Percentiles rank a stretch among this genome's conserved stretches.
phyloP scores from a whole-genome alignment of 2,797 vertebrate species.

The Cirrhinus molitorella region DNA sequence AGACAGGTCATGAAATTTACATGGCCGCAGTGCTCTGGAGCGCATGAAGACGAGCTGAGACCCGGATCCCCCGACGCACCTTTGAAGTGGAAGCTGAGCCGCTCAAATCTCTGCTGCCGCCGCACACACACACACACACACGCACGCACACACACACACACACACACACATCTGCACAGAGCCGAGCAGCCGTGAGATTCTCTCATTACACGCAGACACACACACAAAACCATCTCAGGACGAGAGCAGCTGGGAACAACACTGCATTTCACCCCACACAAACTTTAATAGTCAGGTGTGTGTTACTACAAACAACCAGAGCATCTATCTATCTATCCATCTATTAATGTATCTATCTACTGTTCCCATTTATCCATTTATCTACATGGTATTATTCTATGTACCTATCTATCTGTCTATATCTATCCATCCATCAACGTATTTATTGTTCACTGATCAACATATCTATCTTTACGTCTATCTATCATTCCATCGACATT shows the following conservation, averaged over 20 bases:
- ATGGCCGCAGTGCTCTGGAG: slow-evolving; percentile 65
- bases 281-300: neutral
- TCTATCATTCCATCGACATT: neutral
- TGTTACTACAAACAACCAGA: neutral
- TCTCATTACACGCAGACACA: slow-evolving; percentile 11
- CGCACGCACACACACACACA: slow-evolving; percentile 28
- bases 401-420: neutral
- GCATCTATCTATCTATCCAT: neutral
- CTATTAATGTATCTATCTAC: neutral
- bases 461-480: neutral
- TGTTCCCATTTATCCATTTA: no score
- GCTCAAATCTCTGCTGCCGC: slow-evolving; percentile 54
- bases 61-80: slow-evolving; percentile 67
- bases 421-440: neutral
- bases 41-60: slow-evolving; percentile 53
- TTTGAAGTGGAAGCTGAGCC: slow-evolving; percentile 72
- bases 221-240: neutral
- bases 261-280: slow-evolving; percentile 2
- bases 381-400: no score
- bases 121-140: slow-evolving; percentile 35
- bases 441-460: no score
- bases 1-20: slow-evolving; percentile 54
- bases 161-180: slow-evolving; percentile 46
- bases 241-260: neutral
- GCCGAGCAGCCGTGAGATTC: neutral